phyloP scores from a whole-genome alignment of 2,888 invertebrate genomes.

The Hydrotaea cyrtoneurina region DNA sequence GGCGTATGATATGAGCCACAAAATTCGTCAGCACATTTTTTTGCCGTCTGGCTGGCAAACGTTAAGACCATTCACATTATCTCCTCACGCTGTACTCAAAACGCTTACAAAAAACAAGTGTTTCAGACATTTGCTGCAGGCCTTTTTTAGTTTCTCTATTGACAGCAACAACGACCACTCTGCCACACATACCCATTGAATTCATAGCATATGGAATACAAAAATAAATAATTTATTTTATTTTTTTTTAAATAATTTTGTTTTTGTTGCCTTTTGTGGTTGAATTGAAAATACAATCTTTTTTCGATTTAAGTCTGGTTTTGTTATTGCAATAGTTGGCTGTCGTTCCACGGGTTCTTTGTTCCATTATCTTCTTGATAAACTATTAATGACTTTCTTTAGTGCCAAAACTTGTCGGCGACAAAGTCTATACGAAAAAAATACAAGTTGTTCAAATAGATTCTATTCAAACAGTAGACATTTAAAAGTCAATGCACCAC shows the following conservation, averaged over 20 bases:
- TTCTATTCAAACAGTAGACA: neutral
- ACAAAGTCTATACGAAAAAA: neutral
- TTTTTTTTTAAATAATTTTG: constrained; percentile 8
- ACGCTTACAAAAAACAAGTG: constrained; percentile 28
- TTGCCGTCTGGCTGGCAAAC: constrained; percentile 8
- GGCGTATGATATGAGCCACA: constrained; percentile 42
- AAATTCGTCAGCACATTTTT: constrained; percentile 53
- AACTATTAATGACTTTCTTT: neutral
- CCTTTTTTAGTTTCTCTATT: neutral
- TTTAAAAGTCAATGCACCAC: neutral
- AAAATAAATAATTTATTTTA: constrained; percentile 8
- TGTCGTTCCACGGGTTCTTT: neutral
- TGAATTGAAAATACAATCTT: neutral
- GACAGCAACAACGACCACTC: too few relatives aligned
- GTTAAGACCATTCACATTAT: constrained; percentile 25
- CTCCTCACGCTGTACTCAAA: too few relatives aligned
- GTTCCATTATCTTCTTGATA: neutral
- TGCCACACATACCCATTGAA: neutral
- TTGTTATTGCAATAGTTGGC: too few relatives aligned
- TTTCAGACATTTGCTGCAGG: constrained; percentile 52
- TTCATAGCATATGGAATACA: neutral
- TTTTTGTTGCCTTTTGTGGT: neutral
- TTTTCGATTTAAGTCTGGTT: neutral
- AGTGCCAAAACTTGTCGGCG: neutral
- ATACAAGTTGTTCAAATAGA: neutral